A percentile compares a stretch with the other conserved stretches of the same genome.
phyloP scores from a whole-genome alignment of 2,888 invertebrate genomes.

The Ornithoptera alexandrae region DNA sequence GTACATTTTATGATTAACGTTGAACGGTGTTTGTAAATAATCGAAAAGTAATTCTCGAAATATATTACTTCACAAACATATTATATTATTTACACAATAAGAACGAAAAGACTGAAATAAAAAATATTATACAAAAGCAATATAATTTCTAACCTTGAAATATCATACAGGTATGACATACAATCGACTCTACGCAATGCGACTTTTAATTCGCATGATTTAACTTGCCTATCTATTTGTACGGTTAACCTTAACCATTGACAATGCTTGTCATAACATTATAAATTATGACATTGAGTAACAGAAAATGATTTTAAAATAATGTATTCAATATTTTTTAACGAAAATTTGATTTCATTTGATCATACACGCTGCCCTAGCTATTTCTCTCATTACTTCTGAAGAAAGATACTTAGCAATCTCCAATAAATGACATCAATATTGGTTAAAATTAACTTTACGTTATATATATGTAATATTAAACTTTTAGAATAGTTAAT shows the following conservation, averaged over 20 bases:
- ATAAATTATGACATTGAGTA: neutral
- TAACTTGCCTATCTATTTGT: neutral
- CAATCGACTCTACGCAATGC: conserved; percentile 24
- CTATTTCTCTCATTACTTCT: no score
- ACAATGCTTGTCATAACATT: neutral
- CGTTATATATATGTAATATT: no score
- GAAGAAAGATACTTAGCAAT: no score
- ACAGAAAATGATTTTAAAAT: no score
- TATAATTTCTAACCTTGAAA: conserved; percentile 23
- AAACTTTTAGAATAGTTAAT: no score
- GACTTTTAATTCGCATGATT: conserved; percentile 23
- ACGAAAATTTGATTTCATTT: no score
- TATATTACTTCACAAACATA: neutral
- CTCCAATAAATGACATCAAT: no score
- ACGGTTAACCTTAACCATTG: neutral
- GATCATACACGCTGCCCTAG: neutral
- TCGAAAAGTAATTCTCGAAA: neutral
- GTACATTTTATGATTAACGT: neutral
- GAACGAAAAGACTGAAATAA: conserved; percentile 4
- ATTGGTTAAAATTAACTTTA: no score
- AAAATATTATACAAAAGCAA: neutral
- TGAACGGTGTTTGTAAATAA: neutral
- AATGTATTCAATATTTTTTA: no score
- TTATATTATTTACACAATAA: neutral
- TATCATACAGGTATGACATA: conserved; percentile 9